Base-by-base conservation (phyloP, 2,888 invertebrate genomes). In the Tryphoninae sp. region DNA sequence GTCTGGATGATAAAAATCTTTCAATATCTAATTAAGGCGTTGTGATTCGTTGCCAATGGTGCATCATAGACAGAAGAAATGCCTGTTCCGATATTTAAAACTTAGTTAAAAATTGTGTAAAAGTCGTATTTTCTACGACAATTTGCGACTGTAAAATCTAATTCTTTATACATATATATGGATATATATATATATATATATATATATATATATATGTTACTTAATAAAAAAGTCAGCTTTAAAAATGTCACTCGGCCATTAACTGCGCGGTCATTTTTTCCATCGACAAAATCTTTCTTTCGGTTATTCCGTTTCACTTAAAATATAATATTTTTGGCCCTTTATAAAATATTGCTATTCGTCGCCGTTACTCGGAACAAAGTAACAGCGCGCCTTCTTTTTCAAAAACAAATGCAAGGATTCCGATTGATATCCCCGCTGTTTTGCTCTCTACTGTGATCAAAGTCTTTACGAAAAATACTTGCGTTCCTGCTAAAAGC, bases 301-400 rank as follows among this genome's bases (percentile, higher is more conserved):
- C 26, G 53, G 9, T 51, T 53, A 13, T 22, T 23, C 33, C 61
- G 53, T 71, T 64, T 55, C 64, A 51, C 79, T 82, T 81, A 75
- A 81, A 79, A 81, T 72, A 82, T 82, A 74, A 77, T 72, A 80
- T 83, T 82, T 84, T 84, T 84, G 81, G 84, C 83, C 83, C 79
- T 75, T 74, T 67, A 78, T 75, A 75, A 81, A 81, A 79, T 79
- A 81, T 84, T 81, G 82, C 82, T 81, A 79, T 79, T 75, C 75
- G 76, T 83, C 73, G 64, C 80, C 65, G 77, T 75, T 77, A 45
- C 11, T 45, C 45, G 13, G 9, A 59, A 51, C 51, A 75, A 8
- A 58, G 59, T 33, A 65, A 74, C 55, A 11, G 8, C 45, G 8
- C 45, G n/a, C 40, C 16, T 40, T 78, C 49, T 26, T 45, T 68